phyloP scores from a whole-genome alignment of 2,888 invertebrate genomes.

The Cheilosia scutellata region DNA sequence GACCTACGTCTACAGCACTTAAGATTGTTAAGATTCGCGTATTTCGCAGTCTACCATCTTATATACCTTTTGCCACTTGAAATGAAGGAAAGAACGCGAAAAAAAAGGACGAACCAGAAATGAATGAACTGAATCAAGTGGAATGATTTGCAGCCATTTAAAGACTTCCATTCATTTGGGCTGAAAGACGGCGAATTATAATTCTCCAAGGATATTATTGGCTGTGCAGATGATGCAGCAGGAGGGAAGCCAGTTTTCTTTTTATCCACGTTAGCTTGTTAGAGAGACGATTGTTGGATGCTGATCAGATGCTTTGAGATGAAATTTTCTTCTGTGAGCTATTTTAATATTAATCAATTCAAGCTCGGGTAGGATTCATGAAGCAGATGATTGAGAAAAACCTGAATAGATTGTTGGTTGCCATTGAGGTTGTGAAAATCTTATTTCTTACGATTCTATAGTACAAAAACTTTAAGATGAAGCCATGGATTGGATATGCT shows the following conservation, averaged over 20 bases:
- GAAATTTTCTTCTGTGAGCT: constrained; percentile 42
- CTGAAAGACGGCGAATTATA: constrained; percentile 28
- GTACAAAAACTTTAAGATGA: too few relatives aligned
- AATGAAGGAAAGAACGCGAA: not conserved
- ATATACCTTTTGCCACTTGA: constrained; percentile 9
- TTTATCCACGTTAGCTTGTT: constrained; percentile 54
- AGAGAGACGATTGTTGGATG: constrained; percentile 39
- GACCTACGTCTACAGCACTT: constrained; percentile 39
- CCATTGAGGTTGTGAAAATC: too few relatives aligned
- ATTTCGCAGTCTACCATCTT: constrained; percentile 57
- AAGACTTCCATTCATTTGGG: constrained; percentile 52
- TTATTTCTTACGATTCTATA: too few relatives aligned
- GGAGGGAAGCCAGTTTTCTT: constrained; percentile 17
- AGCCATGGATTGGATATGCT: too few relatives aligned
- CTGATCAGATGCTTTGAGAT: constrained; percentile 1
- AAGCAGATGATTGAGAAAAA: constrained; percentile 24
- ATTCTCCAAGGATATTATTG: constrained; percentile 46
- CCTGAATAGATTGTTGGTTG: not conserved
- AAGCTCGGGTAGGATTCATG: constrained; percentile 12
- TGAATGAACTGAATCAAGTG: constrained; percentile 66
- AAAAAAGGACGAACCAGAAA: not conserved
- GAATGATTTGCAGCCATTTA: constrained; percentile 67
- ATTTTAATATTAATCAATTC: constrained; percentile 52
- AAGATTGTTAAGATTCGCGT: constrained; percentile 51
- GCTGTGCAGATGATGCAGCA: constrained; percentile 7